Percentiles rank a stretch among this genome's conserved stretches.
phyloP scores from a whole-genome alignment of 64 coral and sea anemone species.

The Stichodactyla helianthus region DNA sequence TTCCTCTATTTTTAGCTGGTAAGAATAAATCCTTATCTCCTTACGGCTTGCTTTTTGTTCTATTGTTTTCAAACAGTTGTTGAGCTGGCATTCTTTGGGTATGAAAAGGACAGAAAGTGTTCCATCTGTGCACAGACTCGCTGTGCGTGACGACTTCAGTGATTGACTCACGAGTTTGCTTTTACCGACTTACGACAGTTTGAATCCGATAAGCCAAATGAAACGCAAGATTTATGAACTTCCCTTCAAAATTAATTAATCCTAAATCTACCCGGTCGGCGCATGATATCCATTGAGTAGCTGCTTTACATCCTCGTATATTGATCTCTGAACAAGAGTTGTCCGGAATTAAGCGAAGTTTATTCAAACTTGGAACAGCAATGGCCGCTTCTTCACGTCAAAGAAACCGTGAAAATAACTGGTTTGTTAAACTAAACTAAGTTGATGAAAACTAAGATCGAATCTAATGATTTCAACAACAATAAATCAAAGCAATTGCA shows the following conservation, averaged over 20 bases:
- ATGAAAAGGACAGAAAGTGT: neutral
- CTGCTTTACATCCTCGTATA: neutral
- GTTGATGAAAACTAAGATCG: neutral
- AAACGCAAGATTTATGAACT: neutral
- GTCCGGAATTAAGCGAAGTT: neutral
- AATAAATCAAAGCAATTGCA: too few species aligned
- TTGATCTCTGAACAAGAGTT: neutral
- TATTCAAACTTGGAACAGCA: conserved; percentile 5
- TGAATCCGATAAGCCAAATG: neutral
- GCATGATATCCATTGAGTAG: neutral
- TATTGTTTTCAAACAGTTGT: neutral
- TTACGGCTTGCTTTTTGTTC: neutral
- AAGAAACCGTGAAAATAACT: neutral
- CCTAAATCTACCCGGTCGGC: neutral
- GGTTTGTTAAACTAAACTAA: neutral
- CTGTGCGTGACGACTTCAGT: neutral
- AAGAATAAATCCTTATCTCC: neutral
- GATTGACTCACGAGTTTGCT: neutral
- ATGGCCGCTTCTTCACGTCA: neutral
- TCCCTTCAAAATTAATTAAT: neutral
- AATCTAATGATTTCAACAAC: neutral
- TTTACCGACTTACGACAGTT: conserved; percentile 1
- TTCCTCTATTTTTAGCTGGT: neutral
- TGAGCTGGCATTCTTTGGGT: neutral
- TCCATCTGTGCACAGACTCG: neutral